These are phyloP conservation scores for Nasonia vitripennis DNA, from an alignment of 1,140 invertebrate species.

Conservation along the genomic window DNA sequence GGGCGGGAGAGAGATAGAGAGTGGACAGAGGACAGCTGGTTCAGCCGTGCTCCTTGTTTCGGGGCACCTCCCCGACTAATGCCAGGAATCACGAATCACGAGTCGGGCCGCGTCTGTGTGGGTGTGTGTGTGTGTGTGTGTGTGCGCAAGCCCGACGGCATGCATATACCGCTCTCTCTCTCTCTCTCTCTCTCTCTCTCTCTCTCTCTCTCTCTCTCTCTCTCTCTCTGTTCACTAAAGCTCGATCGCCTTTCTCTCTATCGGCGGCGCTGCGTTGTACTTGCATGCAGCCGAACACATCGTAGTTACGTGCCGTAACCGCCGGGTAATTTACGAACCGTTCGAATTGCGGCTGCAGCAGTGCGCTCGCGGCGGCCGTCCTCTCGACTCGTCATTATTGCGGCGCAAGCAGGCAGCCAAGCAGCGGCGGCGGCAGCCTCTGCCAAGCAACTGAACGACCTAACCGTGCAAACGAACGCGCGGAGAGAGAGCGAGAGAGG, in stretches of 20 bases:
- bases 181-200: neutral
- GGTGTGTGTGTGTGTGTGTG: neutral
- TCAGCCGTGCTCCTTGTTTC: slow-evolving; percentile 26
- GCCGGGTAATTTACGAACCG: slow-evolving; percentile 57
- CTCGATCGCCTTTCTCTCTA: slow-evolving; percentile 12
- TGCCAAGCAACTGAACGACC: slow-evolving; percentile 20
- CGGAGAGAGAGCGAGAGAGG: neutral
- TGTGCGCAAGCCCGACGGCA: slow-evolving; percentile 1
- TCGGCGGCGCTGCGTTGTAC: neutral
- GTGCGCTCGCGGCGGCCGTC: slow-evolving; percentile 13
- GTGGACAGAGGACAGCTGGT: neutral
- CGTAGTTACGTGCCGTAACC: slow-evolving; percentile 49
- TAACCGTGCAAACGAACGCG: slow-evolving; percentile 47
- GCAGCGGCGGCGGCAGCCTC: neutral
- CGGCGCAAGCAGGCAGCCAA: slow-evolving; percentile 37
- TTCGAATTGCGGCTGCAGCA: slow-evolving; percentile 51
- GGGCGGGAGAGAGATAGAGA: neutral
- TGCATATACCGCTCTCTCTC: neutral
- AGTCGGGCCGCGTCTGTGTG: neutral
- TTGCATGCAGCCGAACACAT: slow-evolving; percentile 19
- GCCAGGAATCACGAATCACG: slow-evolving; percentile 39
- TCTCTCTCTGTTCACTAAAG: neutral
- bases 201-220: too few relatives aligned
- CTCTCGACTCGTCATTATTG: slow-evolving; percentile 55
- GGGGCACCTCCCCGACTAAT: neutral